Conservation (phyloP, 2,888 invertebrate species). For the Aleiodes testaceus region DNA sequence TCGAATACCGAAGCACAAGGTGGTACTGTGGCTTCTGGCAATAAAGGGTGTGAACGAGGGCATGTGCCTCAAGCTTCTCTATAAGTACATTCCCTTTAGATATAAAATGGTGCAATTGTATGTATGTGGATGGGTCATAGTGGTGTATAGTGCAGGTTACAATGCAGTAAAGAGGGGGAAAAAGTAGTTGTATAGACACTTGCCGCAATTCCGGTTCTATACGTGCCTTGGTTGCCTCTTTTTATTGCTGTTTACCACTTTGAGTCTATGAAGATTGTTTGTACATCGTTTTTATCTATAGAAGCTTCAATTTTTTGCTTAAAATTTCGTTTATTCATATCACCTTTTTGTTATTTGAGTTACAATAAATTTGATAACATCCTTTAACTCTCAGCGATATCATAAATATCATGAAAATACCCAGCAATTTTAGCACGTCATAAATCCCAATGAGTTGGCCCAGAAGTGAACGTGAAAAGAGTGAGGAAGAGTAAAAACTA, state of each 20-base stretch:
- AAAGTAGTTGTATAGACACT: slow-evolving; percentile 39
- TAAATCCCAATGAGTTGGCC: slow-evolving; percentile 51
- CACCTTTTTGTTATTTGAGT: too few species aligned
- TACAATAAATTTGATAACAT: slow-evolving; percentile 5
- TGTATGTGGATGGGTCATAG: slow-evolving; percentile 4
- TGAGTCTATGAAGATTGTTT: background rate
- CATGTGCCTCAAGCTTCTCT: slow-evolving; percentile 36
- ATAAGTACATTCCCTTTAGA: slow-evolving; percentile 15
- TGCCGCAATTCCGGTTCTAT: slow-evolving; percentile 26
- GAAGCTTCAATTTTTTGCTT: too few species aligned
- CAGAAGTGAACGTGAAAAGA: slow-evolving; percentile 8
- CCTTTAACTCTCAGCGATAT: slow-evolving; percentile 40
- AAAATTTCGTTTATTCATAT: too few species aligned
- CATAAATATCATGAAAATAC: slow-evolving; percentile 54
- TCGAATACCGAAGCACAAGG: slow-evolving; percentile 38
- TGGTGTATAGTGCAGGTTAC: slow-evolving; percentile 22
- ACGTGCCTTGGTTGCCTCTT: slow-evolving; percentile 15
- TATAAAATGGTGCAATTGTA: background rate
- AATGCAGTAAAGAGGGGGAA: slow-evolving; percentile 34
- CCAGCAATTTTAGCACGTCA: slow-evolving; percentile 56
- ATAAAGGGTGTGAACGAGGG: slow-evolving; percentile 43
- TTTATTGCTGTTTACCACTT: background rate
- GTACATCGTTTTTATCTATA: background rate
- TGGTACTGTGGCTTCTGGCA: slow-evolving; percentile 28
- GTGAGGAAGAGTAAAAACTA: slow-evolving; percentile 3